A percentile compares a stretch with the other conserved stretches of the same genome.
These are phyloP conservation scores for Urechis unicinctus DNA, from an alignment of 2,888 invertebrate species.

Conservation along the genomic window DNA sequence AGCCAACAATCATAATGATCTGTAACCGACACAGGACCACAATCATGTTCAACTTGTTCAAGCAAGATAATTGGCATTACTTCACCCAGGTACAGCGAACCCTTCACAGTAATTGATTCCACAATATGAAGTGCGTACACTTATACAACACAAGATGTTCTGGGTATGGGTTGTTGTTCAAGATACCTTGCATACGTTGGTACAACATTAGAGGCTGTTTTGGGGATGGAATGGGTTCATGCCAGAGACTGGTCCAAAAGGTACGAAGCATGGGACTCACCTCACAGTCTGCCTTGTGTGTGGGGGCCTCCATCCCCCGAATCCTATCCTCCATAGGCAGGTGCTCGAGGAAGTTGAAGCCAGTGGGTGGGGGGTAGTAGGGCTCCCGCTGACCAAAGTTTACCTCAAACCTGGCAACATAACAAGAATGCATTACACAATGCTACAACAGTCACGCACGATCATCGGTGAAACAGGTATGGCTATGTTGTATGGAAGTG, in stretches of 20 bases:
- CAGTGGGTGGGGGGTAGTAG: constrained; percentile 41
- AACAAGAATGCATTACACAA: neutral
- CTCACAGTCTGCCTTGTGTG: constrained; percentile 51
- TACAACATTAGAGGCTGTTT: too few relatives aligned
- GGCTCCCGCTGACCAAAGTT: constrained; percentile 71
- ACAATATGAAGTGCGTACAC: too few relatives aligned
- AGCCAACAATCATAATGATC: constrained; percentile 85
- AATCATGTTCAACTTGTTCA: too few relatives aligned
- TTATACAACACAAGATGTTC: too few relatives aligned
- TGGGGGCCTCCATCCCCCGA: constrained; percentile 64
- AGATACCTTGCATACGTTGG: too few relatives aligned
- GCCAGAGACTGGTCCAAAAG: neutral
- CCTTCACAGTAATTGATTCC: too few relatives aligned
- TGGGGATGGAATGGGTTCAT: too few relatives aligned
- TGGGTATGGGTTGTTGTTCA: too few relatives aligned
- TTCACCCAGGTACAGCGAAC: too few relatives aligned
- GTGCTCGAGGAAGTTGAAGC: constrained; percentile 51
- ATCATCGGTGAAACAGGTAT: too few relatives aligned
- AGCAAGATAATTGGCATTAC: too few relatives aligned
- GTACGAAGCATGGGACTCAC: constrained; percentile 22
- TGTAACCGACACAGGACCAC: constrained; percentile 20
- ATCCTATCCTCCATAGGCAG: constrained; percentile 53
- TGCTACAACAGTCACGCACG: neutral
- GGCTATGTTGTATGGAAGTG: too few relatives aligned
- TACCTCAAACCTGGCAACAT: constrained; percentile 65